Evolutionary conservation across 2,797 vertebrate species (phyloP).

Genomic region (Phalanger gymnotis): DNA sequence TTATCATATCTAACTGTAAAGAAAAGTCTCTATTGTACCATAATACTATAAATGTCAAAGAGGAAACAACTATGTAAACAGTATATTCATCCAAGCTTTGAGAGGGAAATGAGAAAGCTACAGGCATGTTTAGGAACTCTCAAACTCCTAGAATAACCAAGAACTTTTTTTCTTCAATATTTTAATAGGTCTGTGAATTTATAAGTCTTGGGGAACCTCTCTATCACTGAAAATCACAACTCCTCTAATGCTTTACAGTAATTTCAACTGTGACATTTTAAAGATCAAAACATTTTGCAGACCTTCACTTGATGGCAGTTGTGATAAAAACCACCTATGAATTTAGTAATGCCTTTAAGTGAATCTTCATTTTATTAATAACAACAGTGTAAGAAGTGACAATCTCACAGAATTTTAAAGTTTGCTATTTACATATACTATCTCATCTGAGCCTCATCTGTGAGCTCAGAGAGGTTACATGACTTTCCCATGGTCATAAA

Average conservation of each 20-base stretch:
- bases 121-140: background rate
- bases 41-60: background rate
- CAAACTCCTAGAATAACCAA: background rate
- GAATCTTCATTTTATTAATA: background rate
- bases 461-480: background rate
- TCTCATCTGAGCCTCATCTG: background rate
- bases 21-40: background rate
- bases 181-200: background rate
- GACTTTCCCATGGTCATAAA: background rate
- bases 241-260: background rate
- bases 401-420: background rate
- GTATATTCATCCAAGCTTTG: background rate
- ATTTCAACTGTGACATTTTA: background rate
- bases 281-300: background rate
- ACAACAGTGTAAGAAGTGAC: background rate
- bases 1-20: slow-evolving; percentile 33
- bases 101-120: background rate
- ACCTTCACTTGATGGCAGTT: background rate
- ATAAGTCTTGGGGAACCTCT: background rate
- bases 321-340: background rate
- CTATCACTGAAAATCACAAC: background rate
- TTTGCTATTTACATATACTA: background rate
- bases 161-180: background rate
- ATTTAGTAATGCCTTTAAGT: background rate
- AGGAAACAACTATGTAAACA: background rate